Conservation (phyloP, 2,888 invertebrate species). For the Electrophaes corylata region DNA sequence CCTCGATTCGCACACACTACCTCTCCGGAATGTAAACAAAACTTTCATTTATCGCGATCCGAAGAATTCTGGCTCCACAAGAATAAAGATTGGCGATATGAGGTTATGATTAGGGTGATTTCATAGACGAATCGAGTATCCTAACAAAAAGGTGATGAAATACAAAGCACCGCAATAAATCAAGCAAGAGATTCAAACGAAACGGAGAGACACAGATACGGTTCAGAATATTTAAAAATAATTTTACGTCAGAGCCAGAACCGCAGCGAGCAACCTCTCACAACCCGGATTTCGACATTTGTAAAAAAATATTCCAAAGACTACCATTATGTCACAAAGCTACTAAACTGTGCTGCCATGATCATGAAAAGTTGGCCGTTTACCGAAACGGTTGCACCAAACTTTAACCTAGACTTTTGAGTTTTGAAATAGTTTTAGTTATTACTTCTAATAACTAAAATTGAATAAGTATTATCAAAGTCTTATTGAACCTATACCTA, state of each 20-base stretch:
- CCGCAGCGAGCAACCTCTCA: constrained; percentile 43
- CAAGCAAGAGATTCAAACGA: background rate
- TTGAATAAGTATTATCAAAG: too few species aligned
- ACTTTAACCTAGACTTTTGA: too few species aligned
- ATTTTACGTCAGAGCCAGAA: constrained; percentile 39
- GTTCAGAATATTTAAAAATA: constrained; percentile 9
- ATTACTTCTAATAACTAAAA: too few species aligned
- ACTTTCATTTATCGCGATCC: constrained; percentile 68
- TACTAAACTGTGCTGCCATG: constrained; percentile 8
- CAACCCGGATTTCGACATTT: constrained; percentile 57
- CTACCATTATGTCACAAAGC: constrained; percentile 34
- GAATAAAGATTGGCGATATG: constrained; percentile 54
- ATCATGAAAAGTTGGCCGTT: too few species aligned
- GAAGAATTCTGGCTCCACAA: constrained; percentile 61
- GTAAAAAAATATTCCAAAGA: constrained; percentile 47
- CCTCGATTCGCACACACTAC: constrained; percentile 48
- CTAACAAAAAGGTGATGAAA: constrained; percentile 5
- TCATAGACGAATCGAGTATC: constrained; percentile 4
- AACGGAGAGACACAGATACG: constrained; percentile 6
- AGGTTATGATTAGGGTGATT: constrained; percentile 56
- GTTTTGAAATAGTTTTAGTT: too few species aligned
- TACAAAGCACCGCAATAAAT: background rate
- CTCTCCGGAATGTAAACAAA: constrained; percentile 70
- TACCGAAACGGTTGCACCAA: too few species aligned
- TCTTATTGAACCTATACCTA: too few species aligned